Evolutionary conservation across 2,797 vertebrate genomes (phyloP).

Genomic region (Petrocephalus sullivani): DNA sequence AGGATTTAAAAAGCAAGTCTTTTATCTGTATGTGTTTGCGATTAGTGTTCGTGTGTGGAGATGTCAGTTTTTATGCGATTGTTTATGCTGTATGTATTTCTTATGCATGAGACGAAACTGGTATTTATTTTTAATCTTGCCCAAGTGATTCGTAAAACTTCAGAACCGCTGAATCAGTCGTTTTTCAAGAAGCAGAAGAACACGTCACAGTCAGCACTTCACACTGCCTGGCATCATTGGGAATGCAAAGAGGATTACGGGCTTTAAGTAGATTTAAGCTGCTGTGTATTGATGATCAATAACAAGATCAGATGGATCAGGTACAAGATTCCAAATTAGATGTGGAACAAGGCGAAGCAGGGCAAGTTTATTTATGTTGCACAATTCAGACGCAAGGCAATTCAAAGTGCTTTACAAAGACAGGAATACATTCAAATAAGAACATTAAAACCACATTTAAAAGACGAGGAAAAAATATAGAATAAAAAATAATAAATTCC

Average conservation of each 20-base stretch:
- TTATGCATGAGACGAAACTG: background rate
- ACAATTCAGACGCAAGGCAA: no score
- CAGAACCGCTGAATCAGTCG: background rate
- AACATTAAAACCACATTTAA: no score
- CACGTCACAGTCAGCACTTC: background rate
- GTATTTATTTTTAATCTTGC: slow-evolving; percentile 5
- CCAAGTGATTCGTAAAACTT: background rate
- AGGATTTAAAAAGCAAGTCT: background rate
- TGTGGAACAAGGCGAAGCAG: background rate
- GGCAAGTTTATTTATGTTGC: no score
- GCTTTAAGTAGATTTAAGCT: background rate
- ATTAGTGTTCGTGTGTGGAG: background rate
- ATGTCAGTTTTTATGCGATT: background rate
- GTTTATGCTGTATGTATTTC: background rate
- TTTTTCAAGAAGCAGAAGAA: background rate
- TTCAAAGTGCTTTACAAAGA: no score
- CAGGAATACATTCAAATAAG: no score
- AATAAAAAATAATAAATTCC: no score
- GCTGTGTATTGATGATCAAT: background rate
- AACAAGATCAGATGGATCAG: background rate
- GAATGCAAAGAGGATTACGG: slow-evolving; percentile 11
- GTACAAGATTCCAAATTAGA: background rate
- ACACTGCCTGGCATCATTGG: background rate
- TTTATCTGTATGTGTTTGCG: background rate
- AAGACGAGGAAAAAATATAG: no score